These are phyloP conservation scores for Coreoperca whiteheadi DNA, from an alignment of 2,113 vertebrate species.

Conservation along the genomic window DNA sequence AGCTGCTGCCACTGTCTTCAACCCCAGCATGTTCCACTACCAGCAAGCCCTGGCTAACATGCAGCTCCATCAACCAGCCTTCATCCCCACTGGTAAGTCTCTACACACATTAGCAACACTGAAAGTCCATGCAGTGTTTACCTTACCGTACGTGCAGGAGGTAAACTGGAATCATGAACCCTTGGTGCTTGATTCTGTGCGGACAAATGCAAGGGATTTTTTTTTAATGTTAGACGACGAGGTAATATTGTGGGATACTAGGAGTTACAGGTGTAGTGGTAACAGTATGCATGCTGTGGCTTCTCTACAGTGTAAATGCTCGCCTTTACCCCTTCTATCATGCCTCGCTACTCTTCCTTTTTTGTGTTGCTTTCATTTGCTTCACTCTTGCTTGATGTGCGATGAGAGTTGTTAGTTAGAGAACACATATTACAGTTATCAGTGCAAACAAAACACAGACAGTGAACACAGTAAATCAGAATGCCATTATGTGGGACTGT, in stretches of 20 bases:
- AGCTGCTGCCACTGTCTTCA: constrained; percentile 90
- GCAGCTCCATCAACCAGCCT: constrained; percentile 94
- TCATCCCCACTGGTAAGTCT: constrained; percentile 93
- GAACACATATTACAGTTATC: not conserved
- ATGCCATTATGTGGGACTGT: not conserved
- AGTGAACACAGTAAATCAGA: not conserved
- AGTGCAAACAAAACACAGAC: not conserved
- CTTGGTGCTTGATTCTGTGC: not conserved
- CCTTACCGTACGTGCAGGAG: not conserved
- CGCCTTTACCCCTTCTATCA: not conserved
- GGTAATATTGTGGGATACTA: not conserved
- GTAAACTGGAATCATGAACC: not conserved
- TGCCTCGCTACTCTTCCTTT: not conserved
- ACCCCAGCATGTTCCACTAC: constrained; percentile 97
- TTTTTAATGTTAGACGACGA: not conserved
- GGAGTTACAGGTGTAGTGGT: not conserved
- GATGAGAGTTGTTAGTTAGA: constrained; percentile 5
- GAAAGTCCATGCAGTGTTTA: not conserved
- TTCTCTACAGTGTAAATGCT: not conserved
- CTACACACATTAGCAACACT: not conserved
- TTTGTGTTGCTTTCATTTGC: constrained; percentile 1
- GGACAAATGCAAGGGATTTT: not conserved
- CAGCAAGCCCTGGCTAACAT: constrained; percentile 97
- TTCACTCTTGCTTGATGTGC: not conserved
- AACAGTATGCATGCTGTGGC: constrained; percentile 13